Conservation (phyloP, 2,888 invertebrate genomes). For the Galeruca laticollis region DNA sequence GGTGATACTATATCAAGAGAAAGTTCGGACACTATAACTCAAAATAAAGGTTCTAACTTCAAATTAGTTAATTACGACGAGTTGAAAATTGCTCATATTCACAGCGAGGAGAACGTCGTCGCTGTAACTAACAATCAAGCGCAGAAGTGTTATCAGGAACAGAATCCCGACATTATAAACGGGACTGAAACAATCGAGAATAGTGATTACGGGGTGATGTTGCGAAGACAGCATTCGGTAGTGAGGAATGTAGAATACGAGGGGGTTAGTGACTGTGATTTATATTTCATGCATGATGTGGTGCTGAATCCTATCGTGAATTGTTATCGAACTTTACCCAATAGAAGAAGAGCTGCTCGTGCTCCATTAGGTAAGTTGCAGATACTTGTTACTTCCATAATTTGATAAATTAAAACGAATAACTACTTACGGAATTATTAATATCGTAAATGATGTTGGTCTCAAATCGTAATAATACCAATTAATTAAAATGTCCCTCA, state of each 20-base stretch:
- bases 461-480: too few relatives aligned
- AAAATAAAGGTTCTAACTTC: slow-evolving; percentile 56
- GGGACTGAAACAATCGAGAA: slow-evolving; percentile 75
- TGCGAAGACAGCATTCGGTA: slow-evolving; percentile 39
- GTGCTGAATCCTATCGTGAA: slow-evolving; percentile 57
- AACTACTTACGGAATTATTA: too few relatives aligned
- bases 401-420: not conserved
- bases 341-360: slow-evolving; percentile 69
- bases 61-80: slow-evolving; percentile 56
- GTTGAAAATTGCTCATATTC: slow-evolving; percentile 32
- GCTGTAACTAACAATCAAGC: slow-evolving; percentile 20
- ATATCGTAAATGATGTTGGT: too few relatives aligned
- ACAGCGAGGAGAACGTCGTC: slow-evolving; percentile 20
- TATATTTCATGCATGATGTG: slow-evolving; percentile 66
- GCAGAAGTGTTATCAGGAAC: slow-evolving; percentile 71
- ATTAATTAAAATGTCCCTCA: too few relatives aligned
- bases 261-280: slow-evolving; percentile 64
- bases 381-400: not conserved
- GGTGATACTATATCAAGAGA: slow-evolving; percentile 61
- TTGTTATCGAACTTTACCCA: slow-evolving; percentile 81
- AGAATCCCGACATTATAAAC: slow-evolving; percentile 84
- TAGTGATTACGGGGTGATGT: slow-evolving; percentile 42
- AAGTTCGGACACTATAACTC: slow-evolving; percentile 58
- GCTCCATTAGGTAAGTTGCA: slow-evolving; percentile 62
- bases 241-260: slow-evolving; percentile 39